Evolutionary conservation across 2,113 vertebrate genomes (phyloP), one percentile per base, ranked within the genome.

Genomic region (Pan troglodytes): DNA sequence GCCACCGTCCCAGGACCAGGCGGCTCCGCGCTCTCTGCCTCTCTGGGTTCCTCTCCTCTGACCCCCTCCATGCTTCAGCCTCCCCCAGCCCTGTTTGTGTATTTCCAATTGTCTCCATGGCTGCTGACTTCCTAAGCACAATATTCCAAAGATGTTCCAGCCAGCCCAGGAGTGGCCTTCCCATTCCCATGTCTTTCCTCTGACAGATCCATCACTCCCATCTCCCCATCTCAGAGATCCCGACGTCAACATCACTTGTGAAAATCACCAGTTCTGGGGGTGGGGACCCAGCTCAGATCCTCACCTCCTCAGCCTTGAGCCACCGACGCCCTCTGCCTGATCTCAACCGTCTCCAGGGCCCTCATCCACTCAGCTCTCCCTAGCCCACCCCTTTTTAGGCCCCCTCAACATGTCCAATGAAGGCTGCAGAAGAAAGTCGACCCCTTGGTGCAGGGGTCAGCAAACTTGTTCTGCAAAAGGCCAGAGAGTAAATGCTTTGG

Each of bases 361-460:
- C 22, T 1, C 13, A 57, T 27, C 75, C 7, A 12, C 18, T 6
- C 0, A 2, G 32, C n/a, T 57, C 9, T 22, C 67, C 68, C 55
- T 0, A 27, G 30, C 6, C 6, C 50, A 48, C 22, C 45, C 23
- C 4, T 75, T 45, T 40, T 20, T 10, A 1, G 38, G 23, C 45
- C 32, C 6, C 40, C 57, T 35, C 85, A 35, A 43, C 59, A 13
- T 9, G 35, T 38, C 85, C 43, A 55, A 0, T 16, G 55, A n/a
- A 32, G 38, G 45, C 45, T 23, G 11, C 80, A 70, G 48, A 70
- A 79, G 6, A 5, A 17, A 59, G 48, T 22, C 1, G 8, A 27
- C n/a, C 50, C 17, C 50, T 43, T 3, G 13, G 40, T 13, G 5
- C 57, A 17, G 9, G 18, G 17, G 6, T 20, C 3, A 0, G 72